These are phyloP conservation scores for Nesogale talazaci DNA, from an alignment of 2,113 vertebrate species.

Conservation along the genomic window DNA sequence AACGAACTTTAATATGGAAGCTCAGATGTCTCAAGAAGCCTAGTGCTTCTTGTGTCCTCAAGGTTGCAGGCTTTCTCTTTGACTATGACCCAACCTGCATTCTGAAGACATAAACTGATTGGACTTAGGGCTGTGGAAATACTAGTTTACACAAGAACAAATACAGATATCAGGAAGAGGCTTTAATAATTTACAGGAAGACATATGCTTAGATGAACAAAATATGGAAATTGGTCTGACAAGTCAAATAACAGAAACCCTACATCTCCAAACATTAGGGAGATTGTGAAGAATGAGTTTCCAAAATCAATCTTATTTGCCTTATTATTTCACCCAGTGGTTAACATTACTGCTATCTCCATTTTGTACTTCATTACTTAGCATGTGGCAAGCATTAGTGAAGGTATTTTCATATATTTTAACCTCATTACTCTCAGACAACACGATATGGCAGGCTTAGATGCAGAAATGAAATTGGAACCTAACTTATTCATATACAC, in stretches of 20 bases:
- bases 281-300: neutral
- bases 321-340: neutral
- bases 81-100: neutral
- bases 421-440: neutral
- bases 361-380: neutral
- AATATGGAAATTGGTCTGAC: neutral
- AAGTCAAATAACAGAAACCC: neutral
- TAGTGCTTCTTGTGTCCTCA: neutral
- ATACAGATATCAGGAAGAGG: neutral
- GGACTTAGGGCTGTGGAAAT: neutral
- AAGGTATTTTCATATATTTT: neutral
- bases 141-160: constrained; percentile 17
- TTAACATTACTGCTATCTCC: neutral
- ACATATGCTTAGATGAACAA: neutral
- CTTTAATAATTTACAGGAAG: constrained; percentile 8
- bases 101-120: neutral
- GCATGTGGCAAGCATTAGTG: neutral
- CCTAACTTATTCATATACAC: neutral
- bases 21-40: neutral
- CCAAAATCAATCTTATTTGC: neutral
- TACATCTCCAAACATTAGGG: neutral
- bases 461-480: neutral
- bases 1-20: neutral
- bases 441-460: neutral
- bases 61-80: neutral